phyloP scores from a whole-genome alignment of 2,113 vertebrate species.

The Papio anubis region DNA sequence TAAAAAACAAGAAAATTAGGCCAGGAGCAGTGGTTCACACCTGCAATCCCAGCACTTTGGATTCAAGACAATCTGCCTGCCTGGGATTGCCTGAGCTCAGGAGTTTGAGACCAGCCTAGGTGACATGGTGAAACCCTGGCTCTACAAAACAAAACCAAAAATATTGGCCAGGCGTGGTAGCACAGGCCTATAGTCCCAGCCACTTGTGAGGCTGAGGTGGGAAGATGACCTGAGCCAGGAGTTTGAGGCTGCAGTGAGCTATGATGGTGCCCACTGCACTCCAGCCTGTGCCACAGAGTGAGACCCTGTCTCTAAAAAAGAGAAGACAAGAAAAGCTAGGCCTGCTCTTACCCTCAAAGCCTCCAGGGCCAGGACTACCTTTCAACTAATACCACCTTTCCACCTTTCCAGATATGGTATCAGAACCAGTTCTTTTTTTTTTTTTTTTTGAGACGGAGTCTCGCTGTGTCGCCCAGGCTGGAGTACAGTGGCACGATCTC shows the following conservation, averaged over 20 bases:
- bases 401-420: not conserved
- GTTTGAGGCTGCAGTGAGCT: not conserved
- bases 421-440: no score
- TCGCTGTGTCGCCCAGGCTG: no score
- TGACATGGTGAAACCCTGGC: not conserved
- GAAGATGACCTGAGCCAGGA: not conserved
- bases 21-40: no score
- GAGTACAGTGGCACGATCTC: no score
- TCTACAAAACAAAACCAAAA: not conserved
- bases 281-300: not conserved
- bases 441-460: not conserved
- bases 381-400: not conserved
- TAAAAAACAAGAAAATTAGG: no score
- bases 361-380: not conserved
- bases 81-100: not conserved
- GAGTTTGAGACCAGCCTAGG: not conserved
- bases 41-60: no score
- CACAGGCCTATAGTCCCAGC: not conserved
- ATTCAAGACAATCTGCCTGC: no score
- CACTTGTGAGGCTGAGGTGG: not conserved
- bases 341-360: not conserved
- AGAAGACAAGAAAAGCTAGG: not conserved
- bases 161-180: not conserved
- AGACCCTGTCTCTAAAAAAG: not conserved
- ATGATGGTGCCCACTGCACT: not conserved